Conservation (phyloP, 2,888 invertebrate species). For the Gasteruption jaculator region DNA sequence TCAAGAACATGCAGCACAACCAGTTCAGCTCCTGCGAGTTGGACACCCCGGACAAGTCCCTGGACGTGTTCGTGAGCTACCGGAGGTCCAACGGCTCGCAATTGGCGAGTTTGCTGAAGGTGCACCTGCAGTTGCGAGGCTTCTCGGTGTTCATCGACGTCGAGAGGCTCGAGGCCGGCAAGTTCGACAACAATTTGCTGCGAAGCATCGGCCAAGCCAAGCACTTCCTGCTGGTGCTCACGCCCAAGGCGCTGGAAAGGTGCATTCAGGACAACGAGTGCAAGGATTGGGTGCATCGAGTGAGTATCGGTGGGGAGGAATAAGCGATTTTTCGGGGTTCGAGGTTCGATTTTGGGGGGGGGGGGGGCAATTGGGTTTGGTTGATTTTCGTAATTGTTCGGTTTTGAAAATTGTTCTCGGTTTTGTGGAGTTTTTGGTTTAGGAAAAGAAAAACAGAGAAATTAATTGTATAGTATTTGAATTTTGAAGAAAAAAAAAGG, state of each 20-base stretch:
- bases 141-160: constrained; percentile 98
- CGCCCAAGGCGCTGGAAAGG: constrained; percentile 90
- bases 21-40: constrained; percentile 47
- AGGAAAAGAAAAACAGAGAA: no score
- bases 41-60: constrained; percentile 79
- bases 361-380: no score
- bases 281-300: constrained; percentile 99
- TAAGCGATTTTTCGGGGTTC: no score
- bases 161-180: constrained; percentile 95
- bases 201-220: constrained; percentile 96
- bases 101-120: constrained; percentile 90
- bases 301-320: no score
- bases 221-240: constrained; percentile 93
- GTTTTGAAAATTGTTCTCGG: no score
- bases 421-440: no score
- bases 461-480: no score
- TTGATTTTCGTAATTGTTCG: no score
- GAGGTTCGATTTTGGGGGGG: no score
- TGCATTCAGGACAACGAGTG: constrained; percentile 88
- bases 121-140: constrained; percentile 91
- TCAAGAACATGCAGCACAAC: constrained; percentile 57
- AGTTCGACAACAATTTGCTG: constrained; percentile 95
- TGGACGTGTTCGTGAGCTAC: constrained; percentile 98
- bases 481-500: no score
- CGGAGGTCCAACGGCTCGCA: constrained; percentile 96